Evolutionary conservation across 2,113 vertebrate genomes (phyloP).

Genomic region (Corydoras maculifer): DNA sequence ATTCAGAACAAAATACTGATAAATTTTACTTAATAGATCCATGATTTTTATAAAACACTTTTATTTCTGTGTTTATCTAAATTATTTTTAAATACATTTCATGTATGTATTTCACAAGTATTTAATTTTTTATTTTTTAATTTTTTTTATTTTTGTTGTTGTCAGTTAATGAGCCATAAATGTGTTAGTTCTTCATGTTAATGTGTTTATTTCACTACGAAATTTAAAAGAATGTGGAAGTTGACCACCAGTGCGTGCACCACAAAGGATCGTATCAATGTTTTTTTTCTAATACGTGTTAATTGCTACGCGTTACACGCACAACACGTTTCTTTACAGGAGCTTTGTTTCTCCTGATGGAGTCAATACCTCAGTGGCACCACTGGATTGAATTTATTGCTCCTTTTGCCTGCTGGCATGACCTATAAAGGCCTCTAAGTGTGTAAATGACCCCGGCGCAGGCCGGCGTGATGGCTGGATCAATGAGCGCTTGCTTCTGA

Average conservation of each 20-base stretch:
- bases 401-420: slow-evolving; percentile 68
- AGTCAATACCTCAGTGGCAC: slow-evolving; percentile 53
- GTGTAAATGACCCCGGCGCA: slow-evolving; percentile 82
- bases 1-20: too few species aligned
- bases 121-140: background rate
- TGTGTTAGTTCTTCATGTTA: too few species aligned
- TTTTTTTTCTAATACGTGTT: slow-evolving; percentile 32
- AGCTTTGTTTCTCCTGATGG: slow-evolving; percentile 28
- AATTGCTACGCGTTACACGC: slow-evolving; percentile 40
- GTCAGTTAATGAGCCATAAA: too few species aligned
- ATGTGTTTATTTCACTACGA: too few species aligned
- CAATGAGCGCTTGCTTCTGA: slow-evolving; percentile 77
- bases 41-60: too few species aligned
- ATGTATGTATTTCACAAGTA: background rate
- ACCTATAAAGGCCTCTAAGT: slow-evolving; percentile 72
- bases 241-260: too few species aligned
- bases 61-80: too few species aligned
- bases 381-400: slow-evolving; percentile 71
- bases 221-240: too few species aligned
- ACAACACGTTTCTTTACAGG: slow-evolving; percentile 52
- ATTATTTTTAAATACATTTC: too few species aligned
- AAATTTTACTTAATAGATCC: too few species aligned
- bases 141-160: too few species aligned
- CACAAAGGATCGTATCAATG: too few species aligned
- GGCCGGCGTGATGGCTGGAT: slow-evolving; percentile 81